Percentiles rank a stretch among this genome's conserved stretches.
These are phyloP conservation scores for Rissa tridactyla DNA, from an alignment of 2,113 vertebrate genomes.

Conservation along the genomic window DNA sequence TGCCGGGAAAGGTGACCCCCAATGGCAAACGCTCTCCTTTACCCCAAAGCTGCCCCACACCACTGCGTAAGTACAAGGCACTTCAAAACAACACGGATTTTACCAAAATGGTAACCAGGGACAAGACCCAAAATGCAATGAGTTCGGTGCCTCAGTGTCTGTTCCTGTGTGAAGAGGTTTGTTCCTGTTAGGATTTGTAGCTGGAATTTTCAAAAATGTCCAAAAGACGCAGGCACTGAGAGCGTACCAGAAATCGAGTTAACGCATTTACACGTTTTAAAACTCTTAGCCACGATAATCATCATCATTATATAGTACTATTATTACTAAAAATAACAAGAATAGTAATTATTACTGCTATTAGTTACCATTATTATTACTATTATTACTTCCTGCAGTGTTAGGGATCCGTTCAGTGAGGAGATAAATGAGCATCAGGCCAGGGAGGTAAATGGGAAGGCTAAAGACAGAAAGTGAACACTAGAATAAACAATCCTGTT, in stretches of 20 bases:
- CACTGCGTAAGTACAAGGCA: rapidly evolving
- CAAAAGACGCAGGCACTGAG: background rate
- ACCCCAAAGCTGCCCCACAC: background rate
- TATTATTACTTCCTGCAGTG: slow-evolving; percentile 27
- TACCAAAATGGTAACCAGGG: background rate
- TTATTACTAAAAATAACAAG: background rate
- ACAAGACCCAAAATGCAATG: rapidly evolving
- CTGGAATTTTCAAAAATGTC: background rate
- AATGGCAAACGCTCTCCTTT: background rate
- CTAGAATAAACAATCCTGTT: background rate
- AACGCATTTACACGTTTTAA: background rate
- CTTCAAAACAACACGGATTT: rapidly evolving
- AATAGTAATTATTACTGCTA: slow-evolving; percentile 31
- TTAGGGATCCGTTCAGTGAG: background rate
- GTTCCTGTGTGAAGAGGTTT: background rate
- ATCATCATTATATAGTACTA: background rate
- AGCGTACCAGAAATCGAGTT: background rate
- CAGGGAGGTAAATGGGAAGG: background rate
- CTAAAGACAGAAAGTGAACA: slow-evolving; percentile 15
- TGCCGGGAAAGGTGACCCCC: background rate
- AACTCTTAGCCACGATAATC: background rate
- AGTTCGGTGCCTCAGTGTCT: background rate
- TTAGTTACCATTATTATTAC: slow-evolving; percentile 24
- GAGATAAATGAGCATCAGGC: background rate
- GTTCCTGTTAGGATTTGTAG: rapidly evolving